phyloP scores from a whole-genome alignment of 2,888 invertebrate genomes.

The Pheosia gnoma region DNA sequence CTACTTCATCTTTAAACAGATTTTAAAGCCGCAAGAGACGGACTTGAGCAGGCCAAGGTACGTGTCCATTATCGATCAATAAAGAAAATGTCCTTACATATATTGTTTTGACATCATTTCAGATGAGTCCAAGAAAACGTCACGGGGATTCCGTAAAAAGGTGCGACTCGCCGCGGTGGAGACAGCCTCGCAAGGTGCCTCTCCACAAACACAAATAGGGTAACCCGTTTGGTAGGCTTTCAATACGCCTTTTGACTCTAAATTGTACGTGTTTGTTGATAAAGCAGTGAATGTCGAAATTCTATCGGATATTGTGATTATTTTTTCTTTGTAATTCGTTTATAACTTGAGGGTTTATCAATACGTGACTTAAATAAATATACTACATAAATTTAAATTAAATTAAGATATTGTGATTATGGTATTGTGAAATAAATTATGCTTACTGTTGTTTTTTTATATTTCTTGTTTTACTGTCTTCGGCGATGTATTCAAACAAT shows the following conservation, averaged over 20 bases:
- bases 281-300: not conserved
- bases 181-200: not conserved
- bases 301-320: not conserved
- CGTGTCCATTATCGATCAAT: too few relatives aligned
- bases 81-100: too few relatives aligned
- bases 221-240: not conserved
- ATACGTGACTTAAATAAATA: too few relatives aligned
- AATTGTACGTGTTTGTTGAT: too few relatives aligned
- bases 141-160: conserved; percentile 14
- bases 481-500: too few relatives aligned
- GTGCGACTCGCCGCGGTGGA: conserved; percentile 21
- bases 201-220: not conserved
- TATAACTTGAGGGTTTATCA: too few relatives aligned
- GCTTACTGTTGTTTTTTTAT: conserved; percentile 6
- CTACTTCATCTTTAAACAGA: too few relatives aligned
- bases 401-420: not conserved
- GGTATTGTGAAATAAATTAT: not conserved
- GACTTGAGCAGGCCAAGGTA: too few relatives aligned
- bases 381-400: too few relatives aligned
- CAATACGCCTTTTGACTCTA: not conserved
- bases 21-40: too few relatives aligned
- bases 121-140: conserved; percentile 25
- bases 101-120: not conserved
- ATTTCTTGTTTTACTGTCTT: not conserved
- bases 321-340: too few relatives aligned